Percentiles rank a stretch among this genome's conserved stretches.
These are phyloP conservation scores for Pygoscelis antarcticus DNA, from an alignment of 2,113 vertebrate genomes.

Conservation along the genomic window DNA sequence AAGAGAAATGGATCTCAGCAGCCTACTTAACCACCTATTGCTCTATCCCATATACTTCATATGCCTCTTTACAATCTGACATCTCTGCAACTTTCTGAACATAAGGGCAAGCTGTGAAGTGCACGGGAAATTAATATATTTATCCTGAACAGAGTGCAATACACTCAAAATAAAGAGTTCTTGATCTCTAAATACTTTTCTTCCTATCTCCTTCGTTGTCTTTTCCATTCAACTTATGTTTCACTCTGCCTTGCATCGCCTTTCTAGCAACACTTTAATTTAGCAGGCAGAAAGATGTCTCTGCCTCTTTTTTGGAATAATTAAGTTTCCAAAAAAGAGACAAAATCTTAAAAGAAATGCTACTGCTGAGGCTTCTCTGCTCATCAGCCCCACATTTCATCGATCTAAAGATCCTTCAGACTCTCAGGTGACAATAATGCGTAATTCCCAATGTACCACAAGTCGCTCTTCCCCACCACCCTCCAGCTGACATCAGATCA, in stretches of 20 bases:
- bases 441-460: background rate
- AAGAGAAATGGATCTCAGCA: constrained; percentile 57
- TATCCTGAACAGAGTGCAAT: background rate
- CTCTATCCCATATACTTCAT: constrained; percentile 28
- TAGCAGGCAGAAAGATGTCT: background rate
- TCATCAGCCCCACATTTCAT: background rate
- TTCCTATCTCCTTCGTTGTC: constrained; percentile 4
- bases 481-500: background rate
- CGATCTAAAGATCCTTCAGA: background rate
- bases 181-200: background rate
- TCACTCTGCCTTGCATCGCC: background rate
- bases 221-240: background rate
- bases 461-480: background rate
- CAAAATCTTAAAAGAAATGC: background rate
- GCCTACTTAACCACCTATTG: constrained; percentile 48
- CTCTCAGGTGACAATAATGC: background rate
- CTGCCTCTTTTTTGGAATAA: background rate
- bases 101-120: constrained; percentile 52
- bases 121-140: constrained; percentile 54
- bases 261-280: constrained; percentile 1
- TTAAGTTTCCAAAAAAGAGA: background rate
- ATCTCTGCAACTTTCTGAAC: constrained; percentile 30
- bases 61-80: constrained; percentile 49
- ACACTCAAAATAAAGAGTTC: background rate
- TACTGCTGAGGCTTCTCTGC: background rate